Evolutionary conservation across 2,797 vertebrate genomes (phyloP), one percentile per base, ranked within the genome.

Genomic region (Hybognathus amarus): DNA sequence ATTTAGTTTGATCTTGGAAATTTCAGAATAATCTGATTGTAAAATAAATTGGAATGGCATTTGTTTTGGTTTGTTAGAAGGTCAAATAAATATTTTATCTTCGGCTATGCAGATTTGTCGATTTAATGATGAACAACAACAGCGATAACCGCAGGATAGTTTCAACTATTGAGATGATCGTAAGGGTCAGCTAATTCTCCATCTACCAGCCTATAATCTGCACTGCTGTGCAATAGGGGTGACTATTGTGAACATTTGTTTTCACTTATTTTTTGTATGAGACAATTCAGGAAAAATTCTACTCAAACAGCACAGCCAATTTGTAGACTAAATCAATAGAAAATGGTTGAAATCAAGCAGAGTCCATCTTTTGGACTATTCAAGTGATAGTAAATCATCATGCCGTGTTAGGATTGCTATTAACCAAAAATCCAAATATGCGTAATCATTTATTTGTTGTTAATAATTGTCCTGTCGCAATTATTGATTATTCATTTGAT

Each of bases 41-140:
- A 20, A 59, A 86, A 56, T 83, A 87, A 17, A 38, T 84, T 79
- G 68, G 45, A 73, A 71, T 81, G 54, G 42, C 68, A 81, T 61
- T 59, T 87, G 38, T 87, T 83, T 84, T 83, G 15, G 10, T 70
- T 66, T 76, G 47, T 45, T 67, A 67, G 47, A 79, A 79, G 63
- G 71, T 82, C 80, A 75, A 54, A 54, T 82, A 42, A 42, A 82
- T 82, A 82, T 82, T 52, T 66, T 74, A 75, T 66, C 17, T 27
- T 42, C 18, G 11, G 11, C 33, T 66, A 82, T 27, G 45, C 47
- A 66, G 47, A 75, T 82, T 74, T 76, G 71, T 78, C 77, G 4
- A 67, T 66, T 78, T 78, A 78, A 78, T 66, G 77, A 78, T 78
- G 77, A 67, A n/a, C 61, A 66, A 63, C 68, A 71, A 64, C 70